These are phyloP conservation scores for Stictocephala bisonia DNA, from an alignment of 2,888 invertebrate genomes.

Conservation along the genomic window DNA sequence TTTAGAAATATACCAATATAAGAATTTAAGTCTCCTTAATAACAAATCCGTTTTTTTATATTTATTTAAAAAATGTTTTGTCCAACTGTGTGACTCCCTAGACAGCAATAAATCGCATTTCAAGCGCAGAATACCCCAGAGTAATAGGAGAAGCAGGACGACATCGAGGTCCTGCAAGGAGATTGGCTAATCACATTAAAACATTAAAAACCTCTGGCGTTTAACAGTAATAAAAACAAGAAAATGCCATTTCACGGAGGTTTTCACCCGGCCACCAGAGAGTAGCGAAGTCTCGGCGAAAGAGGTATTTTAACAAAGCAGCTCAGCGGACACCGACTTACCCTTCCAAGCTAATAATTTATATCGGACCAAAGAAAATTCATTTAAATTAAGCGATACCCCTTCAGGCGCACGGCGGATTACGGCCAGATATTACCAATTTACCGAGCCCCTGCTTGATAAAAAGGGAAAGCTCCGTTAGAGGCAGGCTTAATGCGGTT, in stretches of 20 bases:
- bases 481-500: slow-evolving; percentile 31
- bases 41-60: no score
- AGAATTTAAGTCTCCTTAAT: no score
- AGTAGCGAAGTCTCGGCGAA: slow-evolving; percentile 21
- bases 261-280: slow-evolving; percentile 1
- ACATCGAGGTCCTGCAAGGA: no score
- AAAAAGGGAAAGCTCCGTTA: slow-evolving; percentile 27
- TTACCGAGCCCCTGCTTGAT: slow-evolving; percentile 11
- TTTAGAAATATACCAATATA: no score
- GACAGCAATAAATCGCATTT: no score
- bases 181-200: slow-evolving; percentile 21
- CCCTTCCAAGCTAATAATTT: slow-evolving; percentile 44
- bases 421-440: slow-evolving; percentile 25
- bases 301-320: slow-evolving; percentile 25
- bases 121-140: no score
- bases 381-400: slow-evolving; percentile 47
- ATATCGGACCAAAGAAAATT: slow-evolving; percentile 46
- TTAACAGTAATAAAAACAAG: slow-evolving; percentile 15
- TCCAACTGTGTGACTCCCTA: no score
- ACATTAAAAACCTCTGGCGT: neutral
- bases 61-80: no score
- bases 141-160: no score
- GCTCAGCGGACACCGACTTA: neutral
- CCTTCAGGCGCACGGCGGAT: slow-evolving; percentile 40
- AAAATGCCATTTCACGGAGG: slow-evolving; percentile 27